phyloP scores from a whole-genome alignment of 2,797 vertebrate genomes.

The Ctenochaetus hawaiiensis region DNA sequence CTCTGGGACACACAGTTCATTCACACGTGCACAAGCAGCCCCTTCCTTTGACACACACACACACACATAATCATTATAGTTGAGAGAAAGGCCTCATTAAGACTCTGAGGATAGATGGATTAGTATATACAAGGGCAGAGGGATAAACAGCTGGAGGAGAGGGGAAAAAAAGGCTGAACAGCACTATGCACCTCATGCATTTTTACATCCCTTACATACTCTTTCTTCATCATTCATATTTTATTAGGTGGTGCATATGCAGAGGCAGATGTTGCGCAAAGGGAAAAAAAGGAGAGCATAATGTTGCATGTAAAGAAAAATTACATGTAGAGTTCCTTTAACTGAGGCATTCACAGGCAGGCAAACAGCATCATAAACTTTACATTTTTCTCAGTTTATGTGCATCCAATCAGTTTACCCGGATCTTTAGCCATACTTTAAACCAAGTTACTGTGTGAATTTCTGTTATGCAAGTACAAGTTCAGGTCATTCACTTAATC shows the following conservation, averaged over 20 bases:
- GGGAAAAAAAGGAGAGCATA: not conserved
- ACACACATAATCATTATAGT: conserved; percentile 33
- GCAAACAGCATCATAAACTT: not conserved
- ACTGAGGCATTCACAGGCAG: not conserved
- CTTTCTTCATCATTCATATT: conserved; percentile 68
- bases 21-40: conserved; percentile 18
- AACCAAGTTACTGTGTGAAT: not conserved
- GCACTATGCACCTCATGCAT: not conserved
- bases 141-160: conserved; percentile 30
- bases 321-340: conserved; percentile 7
- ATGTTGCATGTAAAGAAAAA: no score
- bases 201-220: conserved; percentile 18
- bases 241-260: conserved; percentile 59
- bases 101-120: conserved; percentile 54
- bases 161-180: not conserved
- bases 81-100: conserved; percentile 49
- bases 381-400: not conserved
- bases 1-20: conserved; percentile 50
- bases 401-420: not conserved
- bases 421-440: not conserved
- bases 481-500: conserved; percentile 11
- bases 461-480: not conserved
- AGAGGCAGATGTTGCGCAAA: conserved; percentile 36
- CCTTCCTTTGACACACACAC: conserved; percentile 20
- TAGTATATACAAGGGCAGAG: conserved; percentile 19